Evolutionary conservation across 2,113 vertebrate genomes (phyloP), one percentile per base, ranked within the genome.

Genomic region (Perca fluviatilis): DNA sequence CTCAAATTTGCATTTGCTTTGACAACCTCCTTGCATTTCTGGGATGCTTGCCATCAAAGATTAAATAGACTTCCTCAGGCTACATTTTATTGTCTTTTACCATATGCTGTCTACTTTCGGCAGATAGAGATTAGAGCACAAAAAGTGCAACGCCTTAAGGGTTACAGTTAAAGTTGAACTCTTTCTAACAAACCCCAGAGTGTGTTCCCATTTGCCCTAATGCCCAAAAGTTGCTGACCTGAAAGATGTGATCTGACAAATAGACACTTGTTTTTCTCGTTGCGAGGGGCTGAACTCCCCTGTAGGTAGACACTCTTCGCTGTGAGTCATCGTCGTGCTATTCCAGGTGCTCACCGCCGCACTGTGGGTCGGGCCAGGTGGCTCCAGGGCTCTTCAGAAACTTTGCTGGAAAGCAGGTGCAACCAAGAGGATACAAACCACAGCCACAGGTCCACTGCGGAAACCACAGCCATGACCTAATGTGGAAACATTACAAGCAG

Each of bases 341-440:
- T 94, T 92, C 87, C 92, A 94, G 93, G 92, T 94, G 92, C 86
- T 89, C n/a, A 21, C 40, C 25, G 33, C 61, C 2, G 57, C 57
- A 43, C 64, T 70, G 53, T 50, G 74, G 82, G 82, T 77, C 57
- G 53, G 74, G 10, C 65, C 76, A 76, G 85, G 86, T 88, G 90
- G 85, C 86, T 90, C 23, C 66, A 5, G 79, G 85, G 83, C 77
- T 73, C 72, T 83, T 74, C 67, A 58, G 58, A 79, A 78, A 83
- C 72, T 67, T 86, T 15, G 1, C 78, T 53, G 58, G 73, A 85
- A 80, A 86, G 71, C 93, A 94, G 93, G 94, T 95, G 93, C 89
- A 88, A 50, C 49, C 14, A 11, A 66, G 58, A 82, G 66, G 73
- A 77, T 51, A 40, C 54, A 72, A 82, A 72, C 77, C 79, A 47